Conservation (phyloP, 2,888 invertebrate genomes). For the Diaperis boleti region DNA sequence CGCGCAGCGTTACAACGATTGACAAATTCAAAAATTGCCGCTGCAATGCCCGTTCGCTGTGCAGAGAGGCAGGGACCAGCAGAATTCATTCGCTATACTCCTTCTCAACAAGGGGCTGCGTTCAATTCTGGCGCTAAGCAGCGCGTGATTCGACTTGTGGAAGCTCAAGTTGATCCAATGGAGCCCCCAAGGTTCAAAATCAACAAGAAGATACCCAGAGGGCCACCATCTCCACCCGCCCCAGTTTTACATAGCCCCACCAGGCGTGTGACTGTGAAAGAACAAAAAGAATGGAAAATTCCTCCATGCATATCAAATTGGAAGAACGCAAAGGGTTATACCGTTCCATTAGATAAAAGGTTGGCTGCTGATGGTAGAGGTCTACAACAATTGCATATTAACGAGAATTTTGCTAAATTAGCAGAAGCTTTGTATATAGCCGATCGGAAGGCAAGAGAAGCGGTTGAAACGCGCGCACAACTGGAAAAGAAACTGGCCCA, state of each 20-base stretch:
- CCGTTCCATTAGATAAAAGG: constrained; percentile 97
- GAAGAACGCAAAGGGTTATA: constrained; percentile 99
- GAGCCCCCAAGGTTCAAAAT: constrained; percentile 98
- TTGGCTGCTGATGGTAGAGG: constrained; percentile 98
- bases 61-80: constrained; percentile 93
- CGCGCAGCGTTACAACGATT: constrained; percentile 89
- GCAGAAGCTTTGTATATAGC: constrained; percentile 98
- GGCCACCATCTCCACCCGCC: constrained; percentile 99
- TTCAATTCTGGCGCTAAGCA: constrained; percentile 99
- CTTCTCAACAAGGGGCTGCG: constrained; percentile 94
- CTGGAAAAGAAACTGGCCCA: constrained; percentile 96
- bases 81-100: constrained; percentile 97
- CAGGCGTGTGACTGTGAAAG: constrained; percentile 96
- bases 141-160: constrained; percentile 95
- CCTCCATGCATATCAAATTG: constrained; percentile 99
- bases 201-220: constrained; percentile 98
- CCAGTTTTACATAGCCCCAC: constrained; percentile 99
- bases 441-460: constrained; percentile 95
- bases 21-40: constrained; percentile 90
- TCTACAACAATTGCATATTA: constrained; percentile 96
- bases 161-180: constrained; percentile 96
- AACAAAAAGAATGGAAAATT: constrained; percentile 99
- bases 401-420: constrained; percentile 98
- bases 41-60: constrained; percentile 96
- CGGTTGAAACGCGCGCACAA: constrained; percentile 96